phyloP scores from a whole-genome alignment of 2,888 invertebrate genomes.

The Halictus ligatus region DNA sequence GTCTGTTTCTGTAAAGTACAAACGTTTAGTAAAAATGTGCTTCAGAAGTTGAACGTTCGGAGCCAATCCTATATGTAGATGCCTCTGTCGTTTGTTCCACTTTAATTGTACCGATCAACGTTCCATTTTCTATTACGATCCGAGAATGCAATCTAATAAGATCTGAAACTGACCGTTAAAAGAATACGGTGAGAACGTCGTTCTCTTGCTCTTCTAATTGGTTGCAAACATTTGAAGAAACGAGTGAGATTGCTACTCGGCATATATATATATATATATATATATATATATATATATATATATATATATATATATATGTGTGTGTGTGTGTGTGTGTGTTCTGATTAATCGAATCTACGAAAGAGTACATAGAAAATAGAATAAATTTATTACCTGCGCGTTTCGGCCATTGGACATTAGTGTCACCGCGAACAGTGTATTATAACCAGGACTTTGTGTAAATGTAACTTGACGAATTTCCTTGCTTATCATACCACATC shows the following conservation, averaged over 20 bases:
- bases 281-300: background rate
- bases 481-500: constrained; percentile 45
- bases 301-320: background rate
- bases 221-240: background rate
- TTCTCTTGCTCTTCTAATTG: background rate
- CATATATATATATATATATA: background rate
- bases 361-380: background rate
- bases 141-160: constrained; percentile 12
- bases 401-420: constrained; percentile 12
- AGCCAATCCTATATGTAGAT: background rate
- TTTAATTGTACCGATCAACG: constrained; percentile 5
- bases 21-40: background rate
- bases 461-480: constrained; percentile 24
- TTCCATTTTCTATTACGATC: constrained; percentile 14
- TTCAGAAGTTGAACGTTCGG: background rate
- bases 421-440: background rate
- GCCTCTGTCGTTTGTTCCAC: background rate
- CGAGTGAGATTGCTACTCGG: too few species aligned
- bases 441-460: constrained; percentile 4
- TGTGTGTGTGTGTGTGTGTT: too few species aligned
- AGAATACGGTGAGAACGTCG: background rate
- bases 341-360: background rate
- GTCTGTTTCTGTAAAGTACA: background rate
- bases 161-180: constrained; percentile 7
- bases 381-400: constrained; percentile 1